Evolutionary conservation across 1,140 invertebrate species (phyloP), one percentile per base, ranked within the genome.

Genomic region (Agrilus planipennis): DNA sequence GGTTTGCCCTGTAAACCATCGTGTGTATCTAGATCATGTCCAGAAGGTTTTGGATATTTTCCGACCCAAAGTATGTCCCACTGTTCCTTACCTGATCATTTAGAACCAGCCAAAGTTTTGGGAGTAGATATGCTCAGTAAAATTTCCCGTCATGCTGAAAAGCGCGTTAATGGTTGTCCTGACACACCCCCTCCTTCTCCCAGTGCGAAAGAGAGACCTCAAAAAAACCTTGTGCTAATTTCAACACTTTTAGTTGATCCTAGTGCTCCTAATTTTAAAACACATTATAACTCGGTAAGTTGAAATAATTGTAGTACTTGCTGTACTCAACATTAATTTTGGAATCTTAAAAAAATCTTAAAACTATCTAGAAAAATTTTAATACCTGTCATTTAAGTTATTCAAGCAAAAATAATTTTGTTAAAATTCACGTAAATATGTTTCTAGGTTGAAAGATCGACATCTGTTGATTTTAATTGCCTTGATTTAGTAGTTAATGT

Each of bases 401-500:
- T 25, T 12, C 10, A 16, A 6, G 15, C 12, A 10, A 31, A 31
- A 31, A 39, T 29, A 37, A 37, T 10, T 23, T 22, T 6, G 25
- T 7, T 4, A 42, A 42, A 10, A 28, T 3, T 39, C 4, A 31
- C 7, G 9, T 32, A 15, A 35, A 27, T 27, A 4, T 14, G 15
- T 34, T 30, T 36, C 12, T 19, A 50, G 35, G 41, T 54, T 5
- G 54, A 61, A 10, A 63, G 65, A 45, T 58, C 55, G 0, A 62
- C 75, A 2, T 71, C 70, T 38, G 77, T 96, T 4, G 83, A 94
- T 58, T 93, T 96, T 58, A 94, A 90, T 58, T 83, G 86, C 50
- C 63, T 97, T 29, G 89, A 94, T 56, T 69, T 93, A 20, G 79
- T 88, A 9, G 76, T 96, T 16, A 94, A 88, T 58, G 80, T 91